Conservation (phyloP, 2,797 vertebrate genomes). For the Numenius phaeopus region DNA sequence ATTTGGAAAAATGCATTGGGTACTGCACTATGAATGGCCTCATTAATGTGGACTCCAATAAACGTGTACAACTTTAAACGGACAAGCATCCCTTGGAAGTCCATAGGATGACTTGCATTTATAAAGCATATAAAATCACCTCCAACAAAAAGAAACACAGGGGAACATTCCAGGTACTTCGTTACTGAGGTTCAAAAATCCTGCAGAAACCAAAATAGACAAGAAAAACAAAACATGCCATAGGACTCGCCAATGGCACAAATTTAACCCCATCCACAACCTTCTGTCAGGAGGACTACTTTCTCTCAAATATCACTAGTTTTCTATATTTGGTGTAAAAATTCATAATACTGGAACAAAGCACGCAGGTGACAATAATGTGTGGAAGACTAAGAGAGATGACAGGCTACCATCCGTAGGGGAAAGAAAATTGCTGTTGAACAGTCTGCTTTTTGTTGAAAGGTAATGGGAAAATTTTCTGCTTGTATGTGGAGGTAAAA, state of each 20-base stretch:
- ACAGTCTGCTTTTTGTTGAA: conserved; percentile 23
- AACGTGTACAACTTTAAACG: not conserved
- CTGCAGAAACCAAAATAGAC: not conserved
- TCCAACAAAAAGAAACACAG: not conserved
- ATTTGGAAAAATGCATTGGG: not conserved
- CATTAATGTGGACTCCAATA: not conserved
- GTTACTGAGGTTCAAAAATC: not conserved
- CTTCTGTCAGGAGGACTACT: not conserved
- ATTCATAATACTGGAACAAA: not conserved
- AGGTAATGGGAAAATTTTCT: conserved; percentile 3
- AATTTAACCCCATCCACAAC: not conserved
- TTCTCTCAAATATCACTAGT: not conserved
- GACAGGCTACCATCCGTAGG: not conserved
- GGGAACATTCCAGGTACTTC: not conserved
- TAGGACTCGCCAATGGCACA: not conserved
- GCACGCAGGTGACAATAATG: not conserved
- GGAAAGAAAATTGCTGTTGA: not conserved
- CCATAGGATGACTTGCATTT: not conserved
- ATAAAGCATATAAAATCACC: not conserved
- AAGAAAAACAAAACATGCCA: not conserved
- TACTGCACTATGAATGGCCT: fast-evolving
- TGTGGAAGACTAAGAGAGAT: conserved; percentile 26
- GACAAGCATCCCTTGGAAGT: not conserved
- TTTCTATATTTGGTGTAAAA: not conserved
- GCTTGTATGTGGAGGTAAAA: not conserved